Percentiles rank a stretch among this genome's conserved stretches.
These are phyloP conservation scores for Hyles vespertilio DNA, from an alignment of 1,140 invertebrate genomes.

Conservation along the genomic window DNA sequence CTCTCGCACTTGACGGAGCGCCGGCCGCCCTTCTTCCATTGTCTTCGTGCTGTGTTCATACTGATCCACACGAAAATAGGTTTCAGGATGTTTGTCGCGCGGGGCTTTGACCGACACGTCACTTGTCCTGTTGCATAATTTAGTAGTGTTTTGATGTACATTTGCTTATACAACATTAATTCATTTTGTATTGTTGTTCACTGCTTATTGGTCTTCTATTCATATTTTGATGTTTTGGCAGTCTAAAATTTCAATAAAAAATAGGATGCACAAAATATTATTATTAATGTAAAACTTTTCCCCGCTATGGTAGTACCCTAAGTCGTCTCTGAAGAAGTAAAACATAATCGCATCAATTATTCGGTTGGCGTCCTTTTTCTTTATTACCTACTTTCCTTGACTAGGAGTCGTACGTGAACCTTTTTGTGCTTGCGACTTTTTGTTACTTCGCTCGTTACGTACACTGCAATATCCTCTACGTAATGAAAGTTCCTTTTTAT, in stretches of 20 bases:
- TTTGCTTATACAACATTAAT: no score
- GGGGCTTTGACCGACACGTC: conserved; percentile 17
- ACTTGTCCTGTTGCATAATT: no score
- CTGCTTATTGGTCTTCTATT: no score
- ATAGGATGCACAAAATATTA: no score
- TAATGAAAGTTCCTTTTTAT: conserved; percentile 15
- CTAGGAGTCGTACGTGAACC: conserved; percentile 29
- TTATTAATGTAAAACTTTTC: no score
- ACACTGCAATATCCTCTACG: background rate
- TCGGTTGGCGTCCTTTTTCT: conserved; percentile 58
- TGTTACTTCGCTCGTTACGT: conserved; percentile 1
- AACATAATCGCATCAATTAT: conserved; percentile 66
- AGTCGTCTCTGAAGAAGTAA: conserved; percentile 35
- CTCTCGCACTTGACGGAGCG: conserved; percentile 68
- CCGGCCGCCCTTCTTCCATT: conserved; percentile 60
- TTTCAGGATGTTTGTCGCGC: conserved; percentile 34
- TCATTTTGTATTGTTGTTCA: no score
- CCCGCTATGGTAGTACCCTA: conserved; percentile 22
- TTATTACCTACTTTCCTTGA: conserved; percentile 49
- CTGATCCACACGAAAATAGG: conserved; percentile 52
- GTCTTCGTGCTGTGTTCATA: conserved; percentile 48
- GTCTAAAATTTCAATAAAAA: no score
- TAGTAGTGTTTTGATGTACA: no score
- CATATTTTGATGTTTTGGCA: no score
- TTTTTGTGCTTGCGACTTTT: conserved; percentile 24